Conservation (phyloP, 1,140 invertebrate species). For the Sitobion miscanthi region DNA sequence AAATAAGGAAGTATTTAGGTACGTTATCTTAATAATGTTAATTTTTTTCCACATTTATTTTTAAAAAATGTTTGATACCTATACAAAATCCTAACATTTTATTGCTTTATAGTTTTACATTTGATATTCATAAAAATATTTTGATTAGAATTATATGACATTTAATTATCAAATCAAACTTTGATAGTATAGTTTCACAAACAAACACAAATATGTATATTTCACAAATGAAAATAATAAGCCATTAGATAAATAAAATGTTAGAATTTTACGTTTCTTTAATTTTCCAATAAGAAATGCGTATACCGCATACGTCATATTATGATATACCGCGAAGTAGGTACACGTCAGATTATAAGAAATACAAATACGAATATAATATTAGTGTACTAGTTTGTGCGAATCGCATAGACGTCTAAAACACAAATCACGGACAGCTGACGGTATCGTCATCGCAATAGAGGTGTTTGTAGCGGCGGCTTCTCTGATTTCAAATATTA, state of each 20-base stretch:
- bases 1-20: too few relatives aligned
- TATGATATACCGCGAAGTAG: background rate
- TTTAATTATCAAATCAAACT: too few relatives aligned
- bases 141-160: too few relatives aligned
- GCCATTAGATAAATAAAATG: background rate
- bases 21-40: too few relatives aligned
- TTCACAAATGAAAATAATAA: background rate
- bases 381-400: background rate
- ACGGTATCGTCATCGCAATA: background rate
- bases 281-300: background rate
- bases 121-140: too few relatives aligned
- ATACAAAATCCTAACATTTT: background rate
- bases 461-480: slow-evolving; percentile 7
- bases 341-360: background rate
- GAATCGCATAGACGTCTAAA: background rate
- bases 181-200: background rate
- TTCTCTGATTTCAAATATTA: slow-evolving; percentile 49
- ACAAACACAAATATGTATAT: background rate
- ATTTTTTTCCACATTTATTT: too few relatives aligned
- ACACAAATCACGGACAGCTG: background rate
- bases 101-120: background rate
- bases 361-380: background rate
- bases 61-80: too few relatives aligned
- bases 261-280: background rate
- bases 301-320: too few relatives aligned